A percentile compares a stretch with the other conserved stretches of the same genome.
phyloP scores from a whole-genome alignment of 1,140 invertebrate genomes.

The Caerostris darwini region DNA sequence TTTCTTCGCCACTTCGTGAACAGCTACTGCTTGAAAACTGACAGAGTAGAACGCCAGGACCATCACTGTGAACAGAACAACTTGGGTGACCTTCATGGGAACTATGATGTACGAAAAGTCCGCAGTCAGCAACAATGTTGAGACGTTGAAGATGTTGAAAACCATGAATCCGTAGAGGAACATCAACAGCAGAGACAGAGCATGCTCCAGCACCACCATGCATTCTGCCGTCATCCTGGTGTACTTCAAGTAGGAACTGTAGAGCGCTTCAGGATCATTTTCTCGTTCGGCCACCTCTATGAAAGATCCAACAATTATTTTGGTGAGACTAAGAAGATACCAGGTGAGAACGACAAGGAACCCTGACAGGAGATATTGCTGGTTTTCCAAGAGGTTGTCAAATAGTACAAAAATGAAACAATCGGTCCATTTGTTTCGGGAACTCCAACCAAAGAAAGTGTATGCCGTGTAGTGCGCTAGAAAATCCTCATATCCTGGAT shows the following conservation, averaged over 20 bases:
- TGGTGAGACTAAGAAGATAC: background rate
- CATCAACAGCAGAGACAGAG: conserved; percentile 17
- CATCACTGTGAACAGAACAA: background rate
- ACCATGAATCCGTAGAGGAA: conserved; percentile 25
- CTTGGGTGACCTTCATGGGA: background rate
- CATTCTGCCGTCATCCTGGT: background rate
- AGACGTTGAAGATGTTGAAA: conserved; percentile 32
- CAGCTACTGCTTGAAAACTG: conserved; percentile 10
- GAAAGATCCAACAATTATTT: background rate
- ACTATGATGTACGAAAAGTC: background rate
- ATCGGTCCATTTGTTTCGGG: background rate
- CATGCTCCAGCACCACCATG: background rate
- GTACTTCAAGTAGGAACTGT: background rate
- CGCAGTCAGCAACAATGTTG: background rate
- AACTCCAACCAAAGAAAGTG: conserved; percentile 37
- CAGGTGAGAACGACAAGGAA: conserved; percentile 28
- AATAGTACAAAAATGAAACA: background rate
- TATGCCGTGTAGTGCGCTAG: background rate
- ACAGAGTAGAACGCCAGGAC: background rate
- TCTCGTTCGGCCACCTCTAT: too few species aligned
- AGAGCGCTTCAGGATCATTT: background rate
- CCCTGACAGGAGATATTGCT: conserved; percentile 14
- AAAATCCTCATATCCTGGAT: background rate
- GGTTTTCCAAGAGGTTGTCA: background rate
- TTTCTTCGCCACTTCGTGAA: conserved; percentile 3